phyloP scores from a whole-genome alignment of 2,797 vertebrate species.

The Sphenodon punctatus region DNA sequence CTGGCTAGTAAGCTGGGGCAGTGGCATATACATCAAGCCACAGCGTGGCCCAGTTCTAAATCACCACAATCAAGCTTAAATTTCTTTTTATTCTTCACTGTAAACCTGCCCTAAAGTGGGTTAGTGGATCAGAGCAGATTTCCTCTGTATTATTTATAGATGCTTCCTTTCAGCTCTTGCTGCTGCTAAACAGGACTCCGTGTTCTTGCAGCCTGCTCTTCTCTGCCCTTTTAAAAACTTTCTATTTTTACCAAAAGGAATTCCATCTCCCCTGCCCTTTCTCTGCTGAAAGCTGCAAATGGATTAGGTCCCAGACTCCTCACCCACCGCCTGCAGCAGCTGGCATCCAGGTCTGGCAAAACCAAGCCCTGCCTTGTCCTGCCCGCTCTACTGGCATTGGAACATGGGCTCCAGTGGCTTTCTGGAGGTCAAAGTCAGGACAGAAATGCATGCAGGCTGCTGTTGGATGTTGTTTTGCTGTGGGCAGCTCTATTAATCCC shows the following conservation, averaged over 20 bases:
- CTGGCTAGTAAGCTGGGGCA: slow-evolving; percentile 4
- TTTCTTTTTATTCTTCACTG: slow-evolving; percentile 23
- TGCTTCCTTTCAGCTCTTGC: slow-evolving; percentile 39
- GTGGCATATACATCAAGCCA: background rate
- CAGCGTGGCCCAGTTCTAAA: background rate
- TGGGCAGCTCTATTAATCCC: background rate
- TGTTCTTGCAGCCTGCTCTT: slow-evolving; percentile 48
- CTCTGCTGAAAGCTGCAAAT: slow-evolving; percentile 27
- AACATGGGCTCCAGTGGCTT: background rate
- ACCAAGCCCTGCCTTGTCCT: background rate
- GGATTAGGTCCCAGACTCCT: background rate
- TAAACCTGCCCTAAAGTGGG: slow-evolving; percentile 55
- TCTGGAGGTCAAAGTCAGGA: background rate
- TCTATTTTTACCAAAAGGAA: slow-evolving; percentile 61
- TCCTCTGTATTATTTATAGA: slow-evolving; percentile 53
- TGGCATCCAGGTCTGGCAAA: fast-evolving
- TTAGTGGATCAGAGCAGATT: slow-evolving; percentile 65
- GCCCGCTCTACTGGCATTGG: background rate
- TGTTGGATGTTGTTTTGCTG: background rate
- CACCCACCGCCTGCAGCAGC: background rate
- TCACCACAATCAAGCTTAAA: slow-evolving; percentile 13
- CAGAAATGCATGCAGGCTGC: background rate
- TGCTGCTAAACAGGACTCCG: slow-evolving; percentile 35
- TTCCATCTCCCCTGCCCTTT: slow-evolving; percentile 47
- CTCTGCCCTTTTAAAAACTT: slow-evolving; percentile 44